Base-by-base conservation (phyloP, 2,797 vertebrate species). In the Gastrophryne carolinensis region DNA sequence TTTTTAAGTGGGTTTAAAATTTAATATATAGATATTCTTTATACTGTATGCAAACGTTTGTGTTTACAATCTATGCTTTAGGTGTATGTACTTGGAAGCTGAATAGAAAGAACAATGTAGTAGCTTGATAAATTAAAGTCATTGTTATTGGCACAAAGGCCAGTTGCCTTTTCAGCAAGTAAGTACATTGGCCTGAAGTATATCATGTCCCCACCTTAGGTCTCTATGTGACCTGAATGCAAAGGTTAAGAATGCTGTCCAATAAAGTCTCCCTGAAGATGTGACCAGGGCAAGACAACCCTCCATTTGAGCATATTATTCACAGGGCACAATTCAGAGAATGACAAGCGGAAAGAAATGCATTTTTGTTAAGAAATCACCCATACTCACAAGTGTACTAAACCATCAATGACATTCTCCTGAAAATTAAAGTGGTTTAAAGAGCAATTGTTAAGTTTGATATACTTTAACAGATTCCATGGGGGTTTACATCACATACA, bases 211-310 rank as follows among this genome's bases (percentile, higher is more conserved):
- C 4, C 29, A 72, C 67, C 67, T 52, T 72, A 58, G 29, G 52
- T 78, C 61, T 78, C 68, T 49, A 78, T 66, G 75, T 72, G 75
- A 66, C 68, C 61, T 72, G 63, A 39, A 72, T 58, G 68, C 52
- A 78, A 78, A 72, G 75, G 75, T 72, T 57, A 78, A 78, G 61
- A 78, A 72, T 72, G 75, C 23, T 66, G 53, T 52, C 68, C 61
- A 66, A 66, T 64, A 56, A 66, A 24, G 67, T 66, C 53, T 72
- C 68, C 61, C 68, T 72, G 24, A 78, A 72, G 75, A 78, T 66
- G 50, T 78, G 75, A 72, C 75, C 68, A 60, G 65, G 52, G 60
- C 68, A 71, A 71, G 24, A 64, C 56, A 54, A 63, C 39, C 47
- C 57, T 70, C n/a, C n/a, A 76, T 76, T 76, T 56, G 70, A 15